A percentile compares a stretch with the other conserved stretches of the same genome.
phyloP scores from a whole-genome alignment of 2,113 vertebrate genomes.

The Naja naja region DNA sequence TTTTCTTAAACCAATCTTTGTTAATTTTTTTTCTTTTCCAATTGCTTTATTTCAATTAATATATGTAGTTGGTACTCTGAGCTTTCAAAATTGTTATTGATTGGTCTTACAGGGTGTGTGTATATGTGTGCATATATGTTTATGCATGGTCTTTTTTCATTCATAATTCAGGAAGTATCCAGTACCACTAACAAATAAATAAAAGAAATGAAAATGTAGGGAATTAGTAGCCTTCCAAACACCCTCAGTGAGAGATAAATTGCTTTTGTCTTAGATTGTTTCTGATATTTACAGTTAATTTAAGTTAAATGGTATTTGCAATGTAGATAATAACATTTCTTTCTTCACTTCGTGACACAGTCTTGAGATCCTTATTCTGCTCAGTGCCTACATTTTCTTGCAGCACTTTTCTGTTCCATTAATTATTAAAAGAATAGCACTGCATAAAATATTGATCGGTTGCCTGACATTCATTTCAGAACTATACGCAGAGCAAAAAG shows the following conservation, averaged over 20 bases:
- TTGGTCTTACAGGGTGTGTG: not conserved
- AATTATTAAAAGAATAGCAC: constrained; percentile 68
- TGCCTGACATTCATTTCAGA: constrained; percentile 61
- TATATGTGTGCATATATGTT: not conserved
- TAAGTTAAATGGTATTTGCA: constrained; percentile 55
- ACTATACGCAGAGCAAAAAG: constrained; percentile 48
- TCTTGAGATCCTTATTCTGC: constrained; percentile 32
- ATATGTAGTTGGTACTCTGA: not conserved
- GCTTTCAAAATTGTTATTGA: not conserved
- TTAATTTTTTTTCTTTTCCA: not conserved
- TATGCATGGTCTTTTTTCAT: not conserved
- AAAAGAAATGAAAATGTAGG: constrained; percentile 25
- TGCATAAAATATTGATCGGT: constrained; percentile 67
- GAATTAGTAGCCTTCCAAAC: constrained; percentile 35
- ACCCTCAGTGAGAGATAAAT: constrained; percentile 5
- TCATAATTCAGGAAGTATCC: not conserved
- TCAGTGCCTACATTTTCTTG: constrained; percentile 58
- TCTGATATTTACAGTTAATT: constrained; percentile 57
- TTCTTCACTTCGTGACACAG: constrained; percentile 47
- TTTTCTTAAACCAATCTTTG: not conserved
- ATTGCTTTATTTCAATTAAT: not conserved
- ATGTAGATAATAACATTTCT: constrained; percentile 55
- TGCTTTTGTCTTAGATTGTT: constrained; percentile 41
- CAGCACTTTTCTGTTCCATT: constrained; percentile 51
- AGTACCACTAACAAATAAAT: constrained; percentile 1